Percentiles rank a stretch among this genome's conserved stretches.
Evolutionary conservation across 2,113 vertebrate genomes (phyloP).

Genomic region (Ancistrus triradiatus): DNA sequence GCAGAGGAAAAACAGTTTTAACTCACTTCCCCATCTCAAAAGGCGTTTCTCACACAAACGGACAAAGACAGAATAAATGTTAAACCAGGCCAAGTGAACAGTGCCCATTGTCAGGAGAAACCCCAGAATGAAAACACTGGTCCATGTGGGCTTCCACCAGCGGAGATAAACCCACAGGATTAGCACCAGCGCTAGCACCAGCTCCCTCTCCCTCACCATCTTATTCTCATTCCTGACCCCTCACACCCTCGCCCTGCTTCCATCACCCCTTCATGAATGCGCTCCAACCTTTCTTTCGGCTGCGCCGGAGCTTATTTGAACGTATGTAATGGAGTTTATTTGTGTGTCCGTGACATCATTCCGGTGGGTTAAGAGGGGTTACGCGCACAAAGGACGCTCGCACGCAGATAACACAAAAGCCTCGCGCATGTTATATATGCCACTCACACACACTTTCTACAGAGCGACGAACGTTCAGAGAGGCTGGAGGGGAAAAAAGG

Average conservation of each 20-base stretch:
- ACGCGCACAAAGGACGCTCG: conserved; percentile 54
- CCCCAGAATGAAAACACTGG: conserved; percentile 39
- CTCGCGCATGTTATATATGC: conserved; percentile 22
- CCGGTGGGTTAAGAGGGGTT: conserved; percentile 74
- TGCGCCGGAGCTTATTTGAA: conserved; percentile 65
- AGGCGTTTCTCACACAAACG: background rate
- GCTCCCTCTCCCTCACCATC: conserved; percentile 17
- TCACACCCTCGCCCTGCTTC: conserved; percentile 23
- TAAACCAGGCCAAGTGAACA: conserved; percentile 17
- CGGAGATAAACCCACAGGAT: conserved; percentile 53
- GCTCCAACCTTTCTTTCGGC: conserved; percentile 42
- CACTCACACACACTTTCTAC: conserved; percentile 33
- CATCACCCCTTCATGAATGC: conserved; percentile 50
- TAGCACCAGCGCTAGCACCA: conserved; percentile 20
- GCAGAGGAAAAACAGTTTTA: too few relatives aligned
- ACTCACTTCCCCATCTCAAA: too few relatives aligned
- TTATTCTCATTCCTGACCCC: conserved; percentile 33
- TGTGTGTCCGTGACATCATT: conserved; percentile 72
- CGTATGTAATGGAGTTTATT: conserved; percentile 74
- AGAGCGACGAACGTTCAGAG: conserved; percentile 10
- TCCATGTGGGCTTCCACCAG: conserved; percentile 34
- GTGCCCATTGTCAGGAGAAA: conserved; percentile 41
- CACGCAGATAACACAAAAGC: conserved; percentile 58
- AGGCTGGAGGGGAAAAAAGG: background rate
- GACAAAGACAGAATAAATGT: background rate